Evolutionary conservation across 2,113 vertebrate species (phyloP).

Genomic region (Podocnemis expansa): DNA sequence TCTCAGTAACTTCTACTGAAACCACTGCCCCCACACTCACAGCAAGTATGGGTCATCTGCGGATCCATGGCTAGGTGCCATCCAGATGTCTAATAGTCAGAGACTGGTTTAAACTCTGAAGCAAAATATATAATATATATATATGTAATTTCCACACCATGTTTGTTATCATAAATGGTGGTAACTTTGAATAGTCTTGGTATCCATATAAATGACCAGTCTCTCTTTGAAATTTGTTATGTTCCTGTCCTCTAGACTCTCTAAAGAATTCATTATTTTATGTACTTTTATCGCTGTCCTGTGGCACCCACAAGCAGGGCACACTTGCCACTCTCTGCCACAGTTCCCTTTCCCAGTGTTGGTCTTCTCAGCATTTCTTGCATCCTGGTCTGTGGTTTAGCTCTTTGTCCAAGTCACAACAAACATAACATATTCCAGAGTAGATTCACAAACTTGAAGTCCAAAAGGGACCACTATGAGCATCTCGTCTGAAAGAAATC

Average conservation of each 20-base stretch:
- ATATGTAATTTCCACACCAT: neutral
- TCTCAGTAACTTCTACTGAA: too few species aligned
- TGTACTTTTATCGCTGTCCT: neutral
- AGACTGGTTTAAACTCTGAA: neutral
- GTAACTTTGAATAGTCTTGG: neutral
- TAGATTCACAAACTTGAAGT: neutral
- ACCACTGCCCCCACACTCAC: too few species aligned
- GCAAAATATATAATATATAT: neutral
- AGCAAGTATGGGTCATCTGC: too few species aligned
- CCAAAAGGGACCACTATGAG: neutral
- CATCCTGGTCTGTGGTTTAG: neutral
- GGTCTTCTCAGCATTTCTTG: neutral
- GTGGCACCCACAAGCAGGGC: too few species aligned
- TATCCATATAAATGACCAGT: neutral
- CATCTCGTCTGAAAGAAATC: neutral
- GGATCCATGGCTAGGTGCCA: neutral
- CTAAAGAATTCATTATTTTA: neutral
- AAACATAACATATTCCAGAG: neutral
- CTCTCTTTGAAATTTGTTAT: neutral
- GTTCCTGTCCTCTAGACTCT: neutral
- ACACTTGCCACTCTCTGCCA: neutral
- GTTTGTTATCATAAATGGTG: neutral
- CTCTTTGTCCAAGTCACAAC: neutral
- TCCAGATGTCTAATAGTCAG: slow-evolving; percentile 11
- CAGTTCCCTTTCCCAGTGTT: neutral